A percentile compares a stretch with the other conserved stretches of the same genome.
Evolutionary conservation across 2,888 invertebrate genomes (phyloP).

Genomic region (Lasioglossum leucozonium): DNA sequence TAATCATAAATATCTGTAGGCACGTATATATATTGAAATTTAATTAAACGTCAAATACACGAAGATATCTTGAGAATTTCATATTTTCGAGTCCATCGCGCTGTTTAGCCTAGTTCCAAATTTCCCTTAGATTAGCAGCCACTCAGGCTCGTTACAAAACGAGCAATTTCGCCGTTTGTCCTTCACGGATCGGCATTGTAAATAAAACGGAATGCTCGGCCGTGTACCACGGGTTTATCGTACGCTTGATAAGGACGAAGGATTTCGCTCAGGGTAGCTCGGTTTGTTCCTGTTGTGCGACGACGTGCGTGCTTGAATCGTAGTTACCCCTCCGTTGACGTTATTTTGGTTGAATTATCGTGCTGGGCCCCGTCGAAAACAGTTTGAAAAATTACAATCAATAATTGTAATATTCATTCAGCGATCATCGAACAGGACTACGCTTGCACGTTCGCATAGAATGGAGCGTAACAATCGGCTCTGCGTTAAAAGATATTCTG

Average conservation of each 20-base stretch:
- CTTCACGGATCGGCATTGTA: constrained; percentile 44
- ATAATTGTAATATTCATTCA: constrained; percentile 51
- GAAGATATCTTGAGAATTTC: not conserved
- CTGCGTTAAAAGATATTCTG: constrained; percentile 36
- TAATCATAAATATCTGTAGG: not conserved
- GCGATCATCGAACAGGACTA: constrained; percentile 20
- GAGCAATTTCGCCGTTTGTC: constrained; percentile 53
- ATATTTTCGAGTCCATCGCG: not conserved
- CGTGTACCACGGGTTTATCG: constrained; percentile 32
- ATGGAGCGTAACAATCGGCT: constrained; percentile 45
- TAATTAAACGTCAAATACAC: not conserved
- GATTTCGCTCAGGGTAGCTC: not conserved
- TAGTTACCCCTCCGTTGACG: constrained; percentile 20
- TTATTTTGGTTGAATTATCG: constrained; percentile 54
- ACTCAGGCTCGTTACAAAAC: constrained; percentile 58
- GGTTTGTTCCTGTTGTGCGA: not conserved
- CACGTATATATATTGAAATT: not conserved
- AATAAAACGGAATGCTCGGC: constrained; percentile 44
- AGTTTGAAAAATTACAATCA: constrained; percentile 62
- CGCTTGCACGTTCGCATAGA: constrained; percentile 31
- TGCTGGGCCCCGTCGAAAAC: constrained; percentile 40
- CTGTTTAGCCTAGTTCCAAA: constrained; percentile 51
- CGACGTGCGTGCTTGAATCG: constrained; percentile 26
- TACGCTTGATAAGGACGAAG: constrained; percentile 27
- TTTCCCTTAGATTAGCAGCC: constrained; percentile 58